Evolutionary conservation across 2,797 vertebrate species (phyloP).

Genomic region (Emydoidea blandingii): DNA sequence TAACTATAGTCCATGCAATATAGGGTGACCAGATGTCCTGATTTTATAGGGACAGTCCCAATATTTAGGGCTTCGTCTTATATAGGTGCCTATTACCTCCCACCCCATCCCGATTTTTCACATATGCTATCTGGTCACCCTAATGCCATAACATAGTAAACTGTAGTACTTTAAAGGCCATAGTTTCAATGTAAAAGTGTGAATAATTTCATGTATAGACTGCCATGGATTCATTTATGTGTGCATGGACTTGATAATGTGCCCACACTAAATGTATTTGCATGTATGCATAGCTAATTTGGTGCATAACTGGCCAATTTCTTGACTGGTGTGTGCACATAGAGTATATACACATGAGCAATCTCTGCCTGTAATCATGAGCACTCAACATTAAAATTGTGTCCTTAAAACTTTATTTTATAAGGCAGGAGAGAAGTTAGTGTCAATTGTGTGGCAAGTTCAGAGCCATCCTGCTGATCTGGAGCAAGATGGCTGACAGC

Average conservation of each 20-base stretch:
- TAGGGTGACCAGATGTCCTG: too few relatives aligned
- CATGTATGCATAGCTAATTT: neutral
- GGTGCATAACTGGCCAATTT: accelerated
- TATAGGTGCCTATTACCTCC: too few relatives aligned
- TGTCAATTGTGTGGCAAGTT: neutral
- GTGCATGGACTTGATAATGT: neutral
- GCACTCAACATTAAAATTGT: neutral
- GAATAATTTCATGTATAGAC: neutral
- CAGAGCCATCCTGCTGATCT: neutral
- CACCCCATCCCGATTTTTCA: too few relatives aligned
- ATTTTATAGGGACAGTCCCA: too few relatives aligned
- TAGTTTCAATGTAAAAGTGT: neutral
- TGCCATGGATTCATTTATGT: neutral
- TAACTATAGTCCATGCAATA: neutral
- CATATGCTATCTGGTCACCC: too few relatives aligned
- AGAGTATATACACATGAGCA: accelerated
- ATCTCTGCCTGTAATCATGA: neutral
- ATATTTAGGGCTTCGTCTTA: too few relatives aligned
- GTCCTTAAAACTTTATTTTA: neutral
- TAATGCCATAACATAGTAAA: neutral
- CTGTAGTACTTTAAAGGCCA: neutral
- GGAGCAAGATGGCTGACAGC: neutral
- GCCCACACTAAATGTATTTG: neutral
- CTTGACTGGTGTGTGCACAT: neutral
- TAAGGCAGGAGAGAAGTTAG: neutral